phyloP scores from a whole-genome alignment of 2,113 vertebrate species.

The Pteruthius melanotis region DNA sequence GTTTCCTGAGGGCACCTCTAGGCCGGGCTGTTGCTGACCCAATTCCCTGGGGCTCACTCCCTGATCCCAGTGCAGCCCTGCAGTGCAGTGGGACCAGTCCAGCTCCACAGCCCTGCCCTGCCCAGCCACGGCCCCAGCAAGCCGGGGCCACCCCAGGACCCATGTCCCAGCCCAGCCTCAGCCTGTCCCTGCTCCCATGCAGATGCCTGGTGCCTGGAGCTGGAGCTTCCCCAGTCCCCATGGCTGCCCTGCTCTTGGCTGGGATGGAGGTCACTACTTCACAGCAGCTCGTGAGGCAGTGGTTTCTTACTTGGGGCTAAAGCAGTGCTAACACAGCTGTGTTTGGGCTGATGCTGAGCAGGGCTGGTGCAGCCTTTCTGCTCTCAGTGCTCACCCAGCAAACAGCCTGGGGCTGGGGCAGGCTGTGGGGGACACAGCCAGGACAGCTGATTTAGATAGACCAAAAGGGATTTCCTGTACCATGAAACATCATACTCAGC shows the following conservation, averaged over 20 bases:
- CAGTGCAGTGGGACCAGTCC: fast-evolving
- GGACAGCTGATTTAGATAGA: neutral
- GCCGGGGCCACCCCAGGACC: no score
- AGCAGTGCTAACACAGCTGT: neutral
- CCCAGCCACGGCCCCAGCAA: neutral
- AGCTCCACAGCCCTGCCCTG: neutral
- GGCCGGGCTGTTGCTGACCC: neutral
- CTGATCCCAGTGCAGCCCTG: neutral
- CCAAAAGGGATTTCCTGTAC: fast-evolving
- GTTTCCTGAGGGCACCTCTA: neutral
- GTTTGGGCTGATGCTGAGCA: neutral
- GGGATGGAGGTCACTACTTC: neutral
- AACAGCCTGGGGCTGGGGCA: neutral
- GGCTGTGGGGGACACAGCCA: fast-evolving
- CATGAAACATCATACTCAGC: neutral
- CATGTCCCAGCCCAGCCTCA: fast-evolving
- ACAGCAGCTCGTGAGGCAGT: fast-evolving
- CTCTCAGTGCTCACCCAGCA: neutral
- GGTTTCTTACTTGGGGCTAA: neutral
- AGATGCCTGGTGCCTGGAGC: neutral
- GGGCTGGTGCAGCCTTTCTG: neutral
- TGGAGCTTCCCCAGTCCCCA: neutral
- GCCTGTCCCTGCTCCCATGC: neutral
- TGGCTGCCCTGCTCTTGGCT: neutral
- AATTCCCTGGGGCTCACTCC: neutral